These are phyloP conservation scores for Sinelater perroti DNA, from an alignment of 2,888 invertebrate genomes.

Conservation along the genomic window DNA sequence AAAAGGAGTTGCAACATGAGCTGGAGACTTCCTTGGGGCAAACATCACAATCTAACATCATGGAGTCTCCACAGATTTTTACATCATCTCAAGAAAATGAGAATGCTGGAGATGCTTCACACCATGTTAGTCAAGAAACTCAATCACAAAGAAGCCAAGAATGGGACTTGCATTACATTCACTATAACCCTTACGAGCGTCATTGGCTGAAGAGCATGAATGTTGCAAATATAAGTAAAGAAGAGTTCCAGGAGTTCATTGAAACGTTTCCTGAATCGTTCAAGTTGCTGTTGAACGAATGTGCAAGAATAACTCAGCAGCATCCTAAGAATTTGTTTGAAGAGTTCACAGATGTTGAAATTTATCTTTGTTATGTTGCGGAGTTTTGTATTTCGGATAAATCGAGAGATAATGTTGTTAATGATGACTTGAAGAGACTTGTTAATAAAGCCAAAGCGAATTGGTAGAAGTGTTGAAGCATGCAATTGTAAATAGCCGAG, in stretches of 20 bases:
- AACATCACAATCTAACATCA: no score
- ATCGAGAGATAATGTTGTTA: conserved; percentile 25
- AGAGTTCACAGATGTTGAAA: conserved; percentile 46
- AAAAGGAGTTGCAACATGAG: no score
- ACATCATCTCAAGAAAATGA: no score
- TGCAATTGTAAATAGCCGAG: no score
- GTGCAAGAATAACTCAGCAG: conserved; percentile 53
- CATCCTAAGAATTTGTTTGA: conserved; percentile 46
- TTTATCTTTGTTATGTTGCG: conserved; percentile 35
- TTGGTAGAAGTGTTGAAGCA: conserved; percentile 40
- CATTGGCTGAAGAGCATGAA: conserved; percentile 51
- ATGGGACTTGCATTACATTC: conserved; percentile 19
- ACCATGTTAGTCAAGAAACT: neutral
- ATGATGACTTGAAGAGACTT: conserved; percentile 32
- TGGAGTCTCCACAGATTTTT: no score
- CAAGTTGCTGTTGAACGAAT: conserved; percentile 51
- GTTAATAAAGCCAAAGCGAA: conserved; percentile 31
- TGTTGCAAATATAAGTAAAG: conserved; percentile 41
- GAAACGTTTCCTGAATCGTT: conserved; percentile 49
- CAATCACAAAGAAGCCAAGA: neutral
- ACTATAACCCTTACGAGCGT: conserved; percentile 52
- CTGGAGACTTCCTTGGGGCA: no score
- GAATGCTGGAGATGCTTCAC: neutral
- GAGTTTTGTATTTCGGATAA: conserved; percentile 16
- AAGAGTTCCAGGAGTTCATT: conserved; percentile 45